A percentile compares a stretch with the other conserved stretches of the same genome.
Evolutionary conservation across 2,888 invertebrate species (phyloP).

Genomic region (Spatulosminthurus flaviceps): DNA sequence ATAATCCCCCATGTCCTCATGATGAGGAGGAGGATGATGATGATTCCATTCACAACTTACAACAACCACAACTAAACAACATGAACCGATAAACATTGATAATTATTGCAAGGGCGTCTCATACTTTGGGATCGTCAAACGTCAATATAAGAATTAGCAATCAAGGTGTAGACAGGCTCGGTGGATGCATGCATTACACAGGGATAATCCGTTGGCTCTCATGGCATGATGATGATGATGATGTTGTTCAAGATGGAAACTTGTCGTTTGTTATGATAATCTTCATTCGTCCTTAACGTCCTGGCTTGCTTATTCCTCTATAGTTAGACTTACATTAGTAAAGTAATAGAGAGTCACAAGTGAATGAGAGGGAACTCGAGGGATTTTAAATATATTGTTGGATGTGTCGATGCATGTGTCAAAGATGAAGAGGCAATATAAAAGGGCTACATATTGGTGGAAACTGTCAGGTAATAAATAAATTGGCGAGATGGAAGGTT

Average conservation of each 20-base stretch:
- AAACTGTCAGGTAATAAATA: slow-evolving; percentile 30
- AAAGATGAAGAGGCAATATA: background rate
- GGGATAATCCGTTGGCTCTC: background rate
- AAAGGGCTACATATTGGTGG: slow-evolving; percentile 10
- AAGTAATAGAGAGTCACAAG: too few species aligned
- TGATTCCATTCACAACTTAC: slow-evolving; percentile 5
- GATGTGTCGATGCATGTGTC: background rate
- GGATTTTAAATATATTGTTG: too few species aligned
- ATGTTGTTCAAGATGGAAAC: too few species aligned
- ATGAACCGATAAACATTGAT: slow-evolving; percentile 7
- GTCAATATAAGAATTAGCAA: slow-evolving; percentile 25
- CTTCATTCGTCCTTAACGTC: background rate
- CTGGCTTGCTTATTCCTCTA: too few species aligned
- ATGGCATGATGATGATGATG: background rate
- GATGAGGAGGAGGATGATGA: background rate
- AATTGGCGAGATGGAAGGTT: slow-evolving; percentile 30
- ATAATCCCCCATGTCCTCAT: background rate
- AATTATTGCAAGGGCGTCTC: slow-evolving; percentile 40
- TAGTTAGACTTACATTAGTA: too few species aligned
- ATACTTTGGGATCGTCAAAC: slow-evolving; percentile 22
- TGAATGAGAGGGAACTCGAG: too few species aligned
- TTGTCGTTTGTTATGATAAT: slow-evolving; percentile 5
- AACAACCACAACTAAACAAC: too few species aligned
- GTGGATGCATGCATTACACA: background rate
- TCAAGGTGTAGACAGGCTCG: slow-evolving; percentile 25